Conservation (phyloP, 1,140 invertebrate species). For the Cyrtorhinus lividipennis region DNA sequence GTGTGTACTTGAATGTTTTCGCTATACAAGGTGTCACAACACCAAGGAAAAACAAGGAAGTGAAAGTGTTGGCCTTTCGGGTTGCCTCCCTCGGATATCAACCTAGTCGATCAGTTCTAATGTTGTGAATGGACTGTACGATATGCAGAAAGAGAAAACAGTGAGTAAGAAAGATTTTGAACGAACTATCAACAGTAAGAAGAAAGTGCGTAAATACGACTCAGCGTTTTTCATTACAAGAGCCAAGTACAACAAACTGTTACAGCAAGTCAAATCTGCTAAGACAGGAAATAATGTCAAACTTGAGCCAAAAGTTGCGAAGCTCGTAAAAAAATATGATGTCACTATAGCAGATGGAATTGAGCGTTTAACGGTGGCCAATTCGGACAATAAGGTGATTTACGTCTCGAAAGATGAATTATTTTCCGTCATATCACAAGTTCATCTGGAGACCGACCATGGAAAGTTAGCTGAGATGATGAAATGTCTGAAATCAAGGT, state of each 20-base stretch:
- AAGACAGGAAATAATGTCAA: neutral
- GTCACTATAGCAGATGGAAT: neutral
- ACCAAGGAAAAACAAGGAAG: no score
- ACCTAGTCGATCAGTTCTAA: no score
- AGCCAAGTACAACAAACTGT: neutral
- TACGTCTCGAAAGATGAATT: conserved; percentile 3
- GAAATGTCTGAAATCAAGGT: conserved; percentile 1
- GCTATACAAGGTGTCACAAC: no score
- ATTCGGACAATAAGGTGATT: neutral
- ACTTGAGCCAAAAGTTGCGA: neutral
- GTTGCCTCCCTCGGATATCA: no score
- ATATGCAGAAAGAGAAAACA: neutral
- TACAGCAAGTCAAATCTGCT: neutral
- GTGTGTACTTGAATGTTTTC: no score
- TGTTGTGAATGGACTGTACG: neutral
- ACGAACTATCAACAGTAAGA: neutral
- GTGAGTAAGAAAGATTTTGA: neutral
- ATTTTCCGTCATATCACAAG: neutral
- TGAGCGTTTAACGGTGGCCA: neutral
- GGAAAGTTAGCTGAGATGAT: neutral
- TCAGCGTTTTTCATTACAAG: neutral
- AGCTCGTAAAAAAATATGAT: neutral
- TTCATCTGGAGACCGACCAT: neutral
- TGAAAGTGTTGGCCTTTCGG: no score
- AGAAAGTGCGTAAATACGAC: neutral